phyloP scores from a whole-genome alignment of 2,113 vertebrate genomes.

The Centrocercus urophasianus region DNA sequence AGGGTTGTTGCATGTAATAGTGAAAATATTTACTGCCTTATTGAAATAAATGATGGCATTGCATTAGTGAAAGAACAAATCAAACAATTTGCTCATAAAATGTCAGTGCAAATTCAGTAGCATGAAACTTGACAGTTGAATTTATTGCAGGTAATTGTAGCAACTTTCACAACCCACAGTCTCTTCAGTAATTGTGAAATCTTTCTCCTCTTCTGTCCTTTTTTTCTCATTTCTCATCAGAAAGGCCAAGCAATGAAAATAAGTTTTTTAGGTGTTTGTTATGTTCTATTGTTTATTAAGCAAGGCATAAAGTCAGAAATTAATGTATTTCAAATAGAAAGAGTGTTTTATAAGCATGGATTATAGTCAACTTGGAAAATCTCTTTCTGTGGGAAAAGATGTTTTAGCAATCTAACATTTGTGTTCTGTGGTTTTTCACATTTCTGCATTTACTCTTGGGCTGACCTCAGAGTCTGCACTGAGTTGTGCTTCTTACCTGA shows the following conservation, averaged over 20 bases:
- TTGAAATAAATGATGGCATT: slow-evolving; percentile 72
- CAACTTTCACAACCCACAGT: slow-evolving; percentile 54
- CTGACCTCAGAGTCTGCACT: neutral
- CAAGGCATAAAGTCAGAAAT: neutral
- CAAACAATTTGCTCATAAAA: slow-evolving; percentile 69
- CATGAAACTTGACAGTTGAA: slow-evolving; percentile 63
- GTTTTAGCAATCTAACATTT: neutral
- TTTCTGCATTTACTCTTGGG: neutral
- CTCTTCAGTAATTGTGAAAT: slow-evolving; percentile 47
- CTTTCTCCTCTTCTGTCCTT: neutral
- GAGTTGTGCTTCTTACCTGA: neutral
- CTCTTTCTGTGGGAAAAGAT: neutral
- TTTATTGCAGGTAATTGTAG: slow-evolving; percentile 68
- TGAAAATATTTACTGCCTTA: slow-evolving; percentile 81
- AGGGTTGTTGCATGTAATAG: slow-evolving; percentile 76
- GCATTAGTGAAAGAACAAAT: slow-evolving; percentile 71
- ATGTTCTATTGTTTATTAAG: neutral
- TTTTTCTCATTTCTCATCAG: neutral
- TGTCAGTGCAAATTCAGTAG: slow-evolving; percentile 53
- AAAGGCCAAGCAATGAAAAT: neutral
- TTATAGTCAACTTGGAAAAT: neutral
- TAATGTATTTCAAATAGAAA: neutral
- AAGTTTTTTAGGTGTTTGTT: neutral
- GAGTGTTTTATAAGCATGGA: neutral
- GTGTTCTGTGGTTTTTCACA: neutral